A percentile compares a stretch with the other conserved stretches of the same genome.
Evolutionary conservation across 2,888 invertebrate genomes (phyloP).

Genomic region (Ceriagrion tenellum): DNA sequence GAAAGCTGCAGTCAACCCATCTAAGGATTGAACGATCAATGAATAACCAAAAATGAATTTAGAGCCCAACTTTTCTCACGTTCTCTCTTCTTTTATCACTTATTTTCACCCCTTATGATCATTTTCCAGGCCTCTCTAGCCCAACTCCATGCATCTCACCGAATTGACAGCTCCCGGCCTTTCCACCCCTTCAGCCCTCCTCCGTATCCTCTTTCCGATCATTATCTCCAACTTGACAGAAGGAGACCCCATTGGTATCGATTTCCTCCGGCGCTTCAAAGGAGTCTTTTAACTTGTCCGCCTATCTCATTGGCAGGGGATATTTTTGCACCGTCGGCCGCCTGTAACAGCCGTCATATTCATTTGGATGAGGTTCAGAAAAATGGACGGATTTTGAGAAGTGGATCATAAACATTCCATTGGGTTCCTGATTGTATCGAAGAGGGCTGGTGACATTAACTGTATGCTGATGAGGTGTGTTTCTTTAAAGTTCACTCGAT

Average conservation of each 20-base stretch:
- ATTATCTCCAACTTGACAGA: background rate
- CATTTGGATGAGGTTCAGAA: too few species aligned
- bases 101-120: background rate
- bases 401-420: too few species aligned
- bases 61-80: too few species aligned
- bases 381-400: too few species aligned
- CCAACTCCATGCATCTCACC: background rate
- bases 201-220: background rate
- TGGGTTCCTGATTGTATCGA: too few species aligned
- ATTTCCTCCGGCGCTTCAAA: background rate
- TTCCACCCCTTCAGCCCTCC: background rate
- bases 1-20: too few species aligned
- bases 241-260: background rate
- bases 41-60: background rate
- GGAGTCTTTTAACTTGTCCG: background rate
- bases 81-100: background rate
- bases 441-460: too few species aligned
- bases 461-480: too few species aligned
- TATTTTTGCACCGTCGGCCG: background rate
- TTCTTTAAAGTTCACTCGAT: too few species aligned
- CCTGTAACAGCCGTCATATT: too few species aligned
- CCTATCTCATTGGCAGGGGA: background rate
- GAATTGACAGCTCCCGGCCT: background rate
- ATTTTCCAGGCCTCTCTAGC: background rate
- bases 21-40: too few species aligned